phyloP scores from a whole-genome alignment of 1,140 invertebrate species.

The Brachionus plicatilis region DNA sequence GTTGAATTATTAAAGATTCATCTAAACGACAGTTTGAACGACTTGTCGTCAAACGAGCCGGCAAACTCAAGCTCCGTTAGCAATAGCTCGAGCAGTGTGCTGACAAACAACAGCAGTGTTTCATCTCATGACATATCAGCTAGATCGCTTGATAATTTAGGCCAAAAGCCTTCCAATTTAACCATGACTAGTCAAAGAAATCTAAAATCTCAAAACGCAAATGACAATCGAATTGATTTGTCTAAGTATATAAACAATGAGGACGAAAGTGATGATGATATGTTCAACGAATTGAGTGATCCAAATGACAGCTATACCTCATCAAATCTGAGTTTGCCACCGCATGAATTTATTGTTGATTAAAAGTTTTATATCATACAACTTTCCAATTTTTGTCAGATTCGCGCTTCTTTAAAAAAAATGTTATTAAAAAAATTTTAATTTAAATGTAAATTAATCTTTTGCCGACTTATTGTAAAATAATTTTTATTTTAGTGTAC shows the following conservation, averaged over 20 bases:
- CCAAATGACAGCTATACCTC: neutral
- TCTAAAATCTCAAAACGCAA: neutral
- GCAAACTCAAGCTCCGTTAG: constrained; percentile 7
- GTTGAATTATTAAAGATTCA: constrained; percentile 20
- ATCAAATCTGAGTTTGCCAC: constrained; percentile 6
- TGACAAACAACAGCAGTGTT: neutral
- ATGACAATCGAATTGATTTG: constrained; percentile 18
- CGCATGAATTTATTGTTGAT: constrained; percentile 27
- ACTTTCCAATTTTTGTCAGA: neutral
- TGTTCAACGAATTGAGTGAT: neutral
- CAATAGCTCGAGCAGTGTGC: constrained; percentile 9
- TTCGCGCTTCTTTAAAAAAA: neutral
- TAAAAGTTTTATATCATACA: neutral
- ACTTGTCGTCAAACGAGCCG: neutral
- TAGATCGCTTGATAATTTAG: neutral
- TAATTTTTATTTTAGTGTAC: neutral
- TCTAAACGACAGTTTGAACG: constrained; percentile 6
- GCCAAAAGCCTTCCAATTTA: neutral
- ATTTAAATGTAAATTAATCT: neutral
- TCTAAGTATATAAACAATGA: constrained; percentile 20
- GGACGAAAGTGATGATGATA: constrained; percentile 11
- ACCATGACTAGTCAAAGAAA: constrained; percentile 34
- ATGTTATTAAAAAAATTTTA: neutral
- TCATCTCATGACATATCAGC: neutral
- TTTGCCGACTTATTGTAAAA: neutral